phyloP scores from a whole-genome alignment of 2,888 invertebrate species.

The Cephus spinipes region DNA sequence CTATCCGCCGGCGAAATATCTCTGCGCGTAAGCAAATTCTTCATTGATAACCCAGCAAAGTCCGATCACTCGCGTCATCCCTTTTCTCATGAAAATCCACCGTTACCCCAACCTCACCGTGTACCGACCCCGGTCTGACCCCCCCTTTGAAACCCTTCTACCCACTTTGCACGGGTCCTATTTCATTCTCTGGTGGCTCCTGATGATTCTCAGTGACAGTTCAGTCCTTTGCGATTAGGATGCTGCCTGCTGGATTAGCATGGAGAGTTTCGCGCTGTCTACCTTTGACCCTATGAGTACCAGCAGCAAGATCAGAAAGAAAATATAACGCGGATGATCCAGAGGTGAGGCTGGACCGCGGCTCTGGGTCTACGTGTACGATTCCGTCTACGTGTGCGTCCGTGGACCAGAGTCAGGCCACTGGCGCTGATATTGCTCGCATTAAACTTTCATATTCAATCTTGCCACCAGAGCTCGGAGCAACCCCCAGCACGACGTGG shows the following conservation, averaged over 20 bases:
- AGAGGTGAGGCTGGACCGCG: neutral
- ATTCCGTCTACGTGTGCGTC: neutral
- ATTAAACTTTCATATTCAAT: constrained; percentile 87
- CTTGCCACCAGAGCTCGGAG: constrained; percentile 67
- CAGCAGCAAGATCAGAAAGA: neutral
- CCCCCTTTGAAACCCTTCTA: neutral
- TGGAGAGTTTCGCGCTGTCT: neutral
- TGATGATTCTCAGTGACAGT: neutral
- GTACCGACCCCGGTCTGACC: neutral
- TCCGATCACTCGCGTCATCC: neutral
- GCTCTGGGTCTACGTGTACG: neutral
- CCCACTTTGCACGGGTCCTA: no score
- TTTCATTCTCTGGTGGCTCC: neutral
- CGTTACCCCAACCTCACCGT: neutral
- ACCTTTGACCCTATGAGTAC: neutral
- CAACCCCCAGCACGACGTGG: constrained; percentile 35
- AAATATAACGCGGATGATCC: neutral
- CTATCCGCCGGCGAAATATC: constrained; percentile 46
- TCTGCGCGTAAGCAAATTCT: constrained; percentile 39
- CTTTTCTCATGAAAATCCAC: neutral
- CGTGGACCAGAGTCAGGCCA: constrained; percentile 27
- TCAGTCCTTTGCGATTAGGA: neutral
- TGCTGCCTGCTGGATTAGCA: neutral
- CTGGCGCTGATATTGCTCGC: constrained; percentile 60
- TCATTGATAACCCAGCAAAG: constrained; percentile 41